Base-by-base conservation (phyloP, 1,140 invertebrate species). In the Drosophila sulfurigaster region DNA sequence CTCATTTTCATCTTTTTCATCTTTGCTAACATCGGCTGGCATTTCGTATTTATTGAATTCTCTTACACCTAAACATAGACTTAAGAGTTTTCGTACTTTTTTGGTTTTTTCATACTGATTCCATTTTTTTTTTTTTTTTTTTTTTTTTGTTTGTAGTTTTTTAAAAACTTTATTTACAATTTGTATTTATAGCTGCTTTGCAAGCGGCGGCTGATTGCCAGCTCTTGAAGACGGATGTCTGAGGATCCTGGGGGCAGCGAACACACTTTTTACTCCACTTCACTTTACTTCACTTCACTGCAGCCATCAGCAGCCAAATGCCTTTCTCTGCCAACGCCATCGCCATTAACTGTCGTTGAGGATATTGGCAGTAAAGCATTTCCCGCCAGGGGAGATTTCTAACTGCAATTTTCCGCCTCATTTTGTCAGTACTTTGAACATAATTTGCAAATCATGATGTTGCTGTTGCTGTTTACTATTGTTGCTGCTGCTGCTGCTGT, bases 121-220 rank as follows among this genome's bases (percentile, higher is more conserved):
- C 5, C n/a, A n/a, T 51, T 49, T 51, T 58, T 8, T 45, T 38
- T 60, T 59, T 51, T 63, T 11, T 68, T 62, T 41, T 64, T 75
- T 66, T 20, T 48, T 48, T 63, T 72, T 71, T 15, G 57, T 59
- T 80, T 75, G 69, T 65, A 48, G 63, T 82, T 81, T 88, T 82
- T 87, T 89, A 74, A 89, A 88, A 80, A 89, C 85, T 89, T 75
- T 89, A 89, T 89, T 89, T 89, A 89, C 85, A 89, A 81, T 89
- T 89, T 79, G 78, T 89, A 81, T 85, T 89, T 89, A 81, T 73
- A 67, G 72, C 72, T 71, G 72, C 28, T 52, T 65, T 64, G 67
- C 62, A 58, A 63, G 62, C 25, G 64, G 68, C 58, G 54, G 62
- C 69, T 66, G 57, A 73, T 76, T 65, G 71, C 52, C 52, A 74